Evolutionary conservation across 2,113 vertebrate species (phyloP), one percentile per base, ranked within the genome.

Genomic region (Urocitellus parryii): DNA sequence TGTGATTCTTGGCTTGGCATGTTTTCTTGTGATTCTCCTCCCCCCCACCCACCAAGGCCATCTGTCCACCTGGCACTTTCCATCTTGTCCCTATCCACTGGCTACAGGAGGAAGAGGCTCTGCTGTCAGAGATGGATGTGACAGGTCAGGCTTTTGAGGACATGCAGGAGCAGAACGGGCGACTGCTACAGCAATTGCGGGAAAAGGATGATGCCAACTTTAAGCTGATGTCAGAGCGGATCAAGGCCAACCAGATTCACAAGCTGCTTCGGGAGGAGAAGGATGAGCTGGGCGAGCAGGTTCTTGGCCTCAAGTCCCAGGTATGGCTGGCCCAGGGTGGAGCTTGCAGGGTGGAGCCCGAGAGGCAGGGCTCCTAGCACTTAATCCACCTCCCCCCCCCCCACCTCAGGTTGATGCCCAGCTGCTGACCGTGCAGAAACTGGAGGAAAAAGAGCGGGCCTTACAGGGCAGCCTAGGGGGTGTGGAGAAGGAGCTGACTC

Each of bases 201-300:
- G 99, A 99, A 96, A 99, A 99, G 97, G 99, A 99, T 0, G 99
- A 99, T 0, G 99, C 99, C 97, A 99, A 99, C 97, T 99, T 99
- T 96, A 99, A 99, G 98, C 98, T 99, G 58, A 99, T 99, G 99
- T 99, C 99, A 0, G 99, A 99, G 98, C 96, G 99, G 24, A 99
- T 99, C 97, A 99, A 99, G 97, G 99, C 99, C 95, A 99, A 99
- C 97, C 99, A 99, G 99, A 99, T 99, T 95, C 99, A 99, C 97
- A 99, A 99, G 98, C 98, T 99, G 58, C 99, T 99, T 83, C 98
- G 99, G 11, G 99, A 99, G 90, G 99, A 99, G 98, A 99, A 99
- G 97, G 99, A 99, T 51, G 99, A 99, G 97, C 93, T 99, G 98
- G 99, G 99, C 0, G 99, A 99, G 95, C 99, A 99, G 97, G 99